Conservation (phyloP, 2,888 invertebrate genomes). For the Corbicula japonica region DNA sequence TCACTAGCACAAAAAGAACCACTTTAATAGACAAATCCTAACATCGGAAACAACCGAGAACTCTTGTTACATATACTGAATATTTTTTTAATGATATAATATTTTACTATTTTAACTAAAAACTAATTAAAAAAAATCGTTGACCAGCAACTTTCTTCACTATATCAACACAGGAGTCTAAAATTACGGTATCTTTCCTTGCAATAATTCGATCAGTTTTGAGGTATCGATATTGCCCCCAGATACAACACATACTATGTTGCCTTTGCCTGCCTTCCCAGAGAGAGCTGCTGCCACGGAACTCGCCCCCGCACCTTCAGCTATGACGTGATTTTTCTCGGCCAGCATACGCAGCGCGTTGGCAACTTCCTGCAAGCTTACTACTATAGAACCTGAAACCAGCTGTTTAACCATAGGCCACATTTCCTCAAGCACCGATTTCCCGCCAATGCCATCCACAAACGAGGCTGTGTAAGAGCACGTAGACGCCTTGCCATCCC, state of each 20-base stretch:
- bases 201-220: constrained; percentile 73
- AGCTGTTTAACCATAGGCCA: constrained; percentile 80
- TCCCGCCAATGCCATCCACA: constrained; percentile 84
- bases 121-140: too few relatives aligned
- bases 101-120: too few relatives aligned
- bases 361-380: constrained; percentile 77
- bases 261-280: constrained; percentile 75
- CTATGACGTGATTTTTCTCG: constrained; percentile 81
- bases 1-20: too few relatives aligned
- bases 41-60: too few relatives aligned
- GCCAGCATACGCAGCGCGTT: constrained; percentile 79
- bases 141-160: too few relatives aligned
- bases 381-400: constrained; percentile 78
- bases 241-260: constrained; percentile 83
- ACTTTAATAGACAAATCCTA: too few relatives aligned
- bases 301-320: constrained; percentile 84
- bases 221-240: constrained; percentile 84
- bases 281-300: constrained; percentile 81
- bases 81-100: too few relatives aligned
- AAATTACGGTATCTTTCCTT: constrained; percentile 67
- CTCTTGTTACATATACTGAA: too few relatives aligned
- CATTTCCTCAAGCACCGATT: constrained; percentile 80
- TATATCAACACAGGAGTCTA: too few relatives aligned
- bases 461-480: constrained; percentile 78
- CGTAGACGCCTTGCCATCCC: constrained; percentile 72